phyloP scores from a whole-genome alignment of 2,113 vertebrate genomes.

The Arothron firmamentum region DNA sequence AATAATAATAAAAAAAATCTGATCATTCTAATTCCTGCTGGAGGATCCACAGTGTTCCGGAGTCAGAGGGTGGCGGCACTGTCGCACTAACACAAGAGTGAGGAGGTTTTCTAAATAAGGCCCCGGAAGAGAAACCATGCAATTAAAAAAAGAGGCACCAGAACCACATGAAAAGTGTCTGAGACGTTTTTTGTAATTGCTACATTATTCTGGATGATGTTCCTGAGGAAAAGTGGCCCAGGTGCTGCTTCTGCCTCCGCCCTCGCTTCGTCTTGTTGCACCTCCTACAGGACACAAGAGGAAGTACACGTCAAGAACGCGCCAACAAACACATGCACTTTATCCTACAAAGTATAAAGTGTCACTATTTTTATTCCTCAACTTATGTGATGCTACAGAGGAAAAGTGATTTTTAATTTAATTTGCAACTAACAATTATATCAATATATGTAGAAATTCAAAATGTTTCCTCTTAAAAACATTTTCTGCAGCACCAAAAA shows the following conservation, averaged over 20 bases:
- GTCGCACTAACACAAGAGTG: conserved; percentile 54
- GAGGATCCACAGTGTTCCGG: conserved; percentile 45
- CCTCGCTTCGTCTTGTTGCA: conserved; percentile 95
- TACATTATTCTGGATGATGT: conserved; percentile 97
- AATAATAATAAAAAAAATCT: conserved; percentile 23
- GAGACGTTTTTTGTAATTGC: conserved; percentile 32
- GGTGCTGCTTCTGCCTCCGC: conserved; percentile 95
- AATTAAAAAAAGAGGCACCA: conserved; percentile 47
- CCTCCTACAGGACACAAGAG: conserved; percentile 78
- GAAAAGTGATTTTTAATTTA: too few species aligned
- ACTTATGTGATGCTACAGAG: too few species aligned
- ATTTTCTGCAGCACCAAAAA: too few species aligned
- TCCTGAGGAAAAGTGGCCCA: conserved; percentile 94
- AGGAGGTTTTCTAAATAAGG: conserved; percentile 58
- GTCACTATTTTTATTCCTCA: too few species aligned
- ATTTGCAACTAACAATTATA: too few species aligned
- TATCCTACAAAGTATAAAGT: too few species aligned
- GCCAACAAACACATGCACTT: too few species aligned
- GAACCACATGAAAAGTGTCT: conserved; percentile 44
- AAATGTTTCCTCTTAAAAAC: too few species aligned
- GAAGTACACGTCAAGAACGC: conserved; percentile 3
- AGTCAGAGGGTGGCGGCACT: conserved; percentile 22
- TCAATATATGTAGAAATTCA: too few species aligned
- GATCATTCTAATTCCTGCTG: background rate
- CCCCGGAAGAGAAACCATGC: conserved; percentile 61